Evolutionary conservation across 1,140 invertebrate genomes (phyloP).

Genomic region (Vanessa atalanta): DNA sequence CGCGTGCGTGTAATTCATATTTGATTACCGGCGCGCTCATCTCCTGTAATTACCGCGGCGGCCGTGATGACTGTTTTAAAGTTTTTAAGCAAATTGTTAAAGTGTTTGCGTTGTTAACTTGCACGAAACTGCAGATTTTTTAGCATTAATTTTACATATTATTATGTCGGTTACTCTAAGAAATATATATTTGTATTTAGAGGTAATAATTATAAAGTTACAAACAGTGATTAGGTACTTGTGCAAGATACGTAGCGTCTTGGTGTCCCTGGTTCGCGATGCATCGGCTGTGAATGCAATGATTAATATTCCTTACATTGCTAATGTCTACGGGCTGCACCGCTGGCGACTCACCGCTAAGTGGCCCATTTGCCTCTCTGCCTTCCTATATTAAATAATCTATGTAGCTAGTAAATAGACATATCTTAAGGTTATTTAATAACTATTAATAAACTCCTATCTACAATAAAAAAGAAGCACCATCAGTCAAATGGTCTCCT

Average conservation of each 20-base stretch:
- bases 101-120: not conserved
- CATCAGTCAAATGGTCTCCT: not conserved
- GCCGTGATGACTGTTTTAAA: conserved; percentile 10
- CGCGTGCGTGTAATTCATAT: conserved; percentile 2
- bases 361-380: too few species aligned
- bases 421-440: not conserved
- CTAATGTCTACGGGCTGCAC: too few species aligned
- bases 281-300: too few species aligned
- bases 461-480: not conserved
- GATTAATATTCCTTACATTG: too few species aligned
- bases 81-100: not conserved
- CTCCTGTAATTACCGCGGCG: not conserved
- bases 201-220: too few species aligned
- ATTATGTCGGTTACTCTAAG: not conserved
- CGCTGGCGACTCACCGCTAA: too few species aligned
- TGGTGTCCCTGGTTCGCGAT: too few species aligned
- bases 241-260: too few species aligned
- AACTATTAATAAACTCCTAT: not conserved
- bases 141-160: not conserved
- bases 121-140: not conserved
- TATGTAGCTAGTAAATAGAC: too few species aligned
- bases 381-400: too few species aligned
- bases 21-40: conserved; percentile 4
- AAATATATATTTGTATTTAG: too few species aligned
- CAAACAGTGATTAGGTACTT: too few species aligned